A percentile compares a stretch with the other conserved stretches of the same genome.
phyloP scores from a whole-genome alignment of 2,113 vertebrate genomes.

The Antechinus flavipes region DNA sequence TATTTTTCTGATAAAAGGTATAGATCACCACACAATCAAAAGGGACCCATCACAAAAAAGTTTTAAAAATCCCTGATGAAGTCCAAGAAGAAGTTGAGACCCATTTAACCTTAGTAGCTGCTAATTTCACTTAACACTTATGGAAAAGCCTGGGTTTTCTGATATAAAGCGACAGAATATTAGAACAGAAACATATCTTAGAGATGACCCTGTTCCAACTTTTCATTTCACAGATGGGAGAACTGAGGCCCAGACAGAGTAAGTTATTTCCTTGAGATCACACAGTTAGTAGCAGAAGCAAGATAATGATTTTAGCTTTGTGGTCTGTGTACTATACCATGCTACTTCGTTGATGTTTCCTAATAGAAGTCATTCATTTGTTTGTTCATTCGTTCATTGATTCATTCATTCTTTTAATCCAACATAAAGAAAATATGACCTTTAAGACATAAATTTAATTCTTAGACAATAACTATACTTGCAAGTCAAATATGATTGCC shows the following conservation, averaged over 20 bases:
- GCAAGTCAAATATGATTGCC: not conserved
- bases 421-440: not conserved
- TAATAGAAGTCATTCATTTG: not conserved
- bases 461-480: not conserved
- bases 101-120: not conserved
- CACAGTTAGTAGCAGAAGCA: not conserved
- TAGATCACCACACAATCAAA: not conserved
- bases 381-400: not conserved
- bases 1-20: not conserved
- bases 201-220: not conserved
- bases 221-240: not conserved
- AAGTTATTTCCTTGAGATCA: not conserved
- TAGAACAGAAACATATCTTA: not conserved
- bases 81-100: not conserved
- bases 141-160: not conserved
- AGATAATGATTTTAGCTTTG: not conserved
- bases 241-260: not conserved
- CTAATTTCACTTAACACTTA: not conserved
- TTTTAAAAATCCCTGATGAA: not conserved
- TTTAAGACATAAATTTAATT: not conserved
- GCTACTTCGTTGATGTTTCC: not conserved
- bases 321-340: not conserved
- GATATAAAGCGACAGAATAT: not conserved
- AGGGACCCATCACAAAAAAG: not conserved
- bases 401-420: not conserved